Evolutionary conservation across 64 coral and sea anemone genomes (phyloP).

Genomic region (Trachythela sp.): DNA sequence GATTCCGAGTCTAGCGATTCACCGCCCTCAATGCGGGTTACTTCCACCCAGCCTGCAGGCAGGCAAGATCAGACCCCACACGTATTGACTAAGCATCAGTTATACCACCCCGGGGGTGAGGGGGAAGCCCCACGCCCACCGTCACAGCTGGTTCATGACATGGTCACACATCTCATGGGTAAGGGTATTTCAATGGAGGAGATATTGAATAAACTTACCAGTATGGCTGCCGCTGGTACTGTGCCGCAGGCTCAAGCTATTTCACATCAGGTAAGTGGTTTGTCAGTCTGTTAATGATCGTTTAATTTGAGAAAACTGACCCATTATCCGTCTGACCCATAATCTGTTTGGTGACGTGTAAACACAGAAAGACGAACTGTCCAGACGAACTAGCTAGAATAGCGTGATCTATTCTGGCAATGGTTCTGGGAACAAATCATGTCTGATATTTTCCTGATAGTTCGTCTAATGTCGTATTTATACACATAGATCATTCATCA

Average conservation of each 20-base stretch:
- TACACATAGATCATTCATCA: too few species aligned
- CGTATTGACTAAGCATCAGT: too few species aligned
- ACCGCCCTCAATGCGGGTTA: not conserved
- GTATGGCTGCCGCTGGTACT: not conserved
- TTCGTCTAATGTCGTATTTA: too few species aligned
- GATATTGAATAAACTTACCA: not conserved
- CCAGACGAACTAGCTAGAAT: too few species aligned
- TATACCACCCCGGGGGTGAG: not conserved
- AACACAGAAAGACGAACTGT: too few species aligned
- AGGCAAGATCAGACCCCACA: not conserved
- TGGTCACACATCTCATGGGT: not conserved
- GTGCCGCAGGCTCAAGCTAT: not conserved
- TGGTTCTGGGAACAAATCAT: too few species aligned
- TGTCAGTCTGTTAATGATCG: not conserved
- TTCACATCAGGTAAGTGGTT: not conserved
- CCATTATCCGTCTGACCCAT: too few species aligned
- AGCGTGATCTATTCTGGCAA: too few species aligned
- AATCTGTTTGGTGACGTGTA: too few species aligned
- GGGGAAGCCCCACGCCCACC: not conserved
- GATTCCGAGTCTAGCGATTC: not conserved
- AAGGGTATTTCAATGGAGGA: not conserved
- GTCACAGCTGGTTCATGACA: not conserved
- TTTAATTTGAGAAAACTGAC: not conserved
- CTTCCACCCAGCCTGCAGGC: not conserved
- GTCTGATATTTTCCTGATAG: too few species aligned